Base-by-base conservation (phyloP, 1,140 invertebrate species). In the Frieseomelitta varia region DNA sequence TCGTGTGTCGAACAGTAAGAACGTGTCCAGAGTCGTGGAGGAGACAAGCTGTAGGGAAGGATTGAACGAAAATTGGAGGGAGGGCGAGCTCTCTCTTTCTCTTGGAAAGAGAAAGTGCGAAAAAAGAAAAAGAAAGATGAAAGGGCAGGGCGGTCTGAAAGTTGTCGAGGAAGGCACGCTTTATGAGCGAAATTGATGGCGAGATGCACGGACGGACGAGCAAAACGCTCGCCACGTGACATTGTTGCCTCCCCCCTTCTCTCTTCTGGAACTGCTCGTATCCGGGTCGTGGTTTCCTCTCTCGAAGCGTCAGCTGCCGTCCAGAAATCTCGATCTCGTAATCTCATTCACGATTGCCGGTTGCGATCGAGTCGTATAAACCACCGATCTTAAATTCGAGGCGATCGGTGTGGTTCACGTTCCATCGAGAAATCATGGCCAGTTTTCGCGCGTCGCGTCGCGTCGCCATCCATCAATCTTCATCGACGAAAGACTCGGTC, bases 181-280 rank as follows among this genome's bases (percentile, higher is more conserved):
- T 90, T 89, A 90, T 80, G 69, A 79, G 58, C 55, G 74, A 89
- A 89, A 82, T 85, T 85, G 81, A 89, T 78, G 81, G 78, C 75
- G 74, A 78, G 53, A 88, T 77, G 85, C 87, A 80, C 77, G 79
- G 73, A 77, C 51, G 61, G 81, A 75, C 77, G 77, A 80, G 81
- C 56, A 86, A 84, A 88, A 88, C 84, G 77, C 73, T 81, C 61
- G 72, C 65, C 87, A 79, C 83, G 79, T 82, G 75, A 82, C 87
- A 85, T 82, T 76, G 21, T 21, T 39, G 67, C 4, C 30, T 30
- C 27, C 30, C 12, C 34, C n/a, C 12, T n/a, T 2, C 10, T 0
- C 11, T 2, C 30, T 2, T 2, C 30, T 30, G 30, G 27, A 72
- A 53, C 73, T 10, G 3, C 61, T 73, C 81, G 75, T 87, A 85